Conservation (phyloP, 2,888 invertebrate species). For the Drosophila limbata region DNA sequence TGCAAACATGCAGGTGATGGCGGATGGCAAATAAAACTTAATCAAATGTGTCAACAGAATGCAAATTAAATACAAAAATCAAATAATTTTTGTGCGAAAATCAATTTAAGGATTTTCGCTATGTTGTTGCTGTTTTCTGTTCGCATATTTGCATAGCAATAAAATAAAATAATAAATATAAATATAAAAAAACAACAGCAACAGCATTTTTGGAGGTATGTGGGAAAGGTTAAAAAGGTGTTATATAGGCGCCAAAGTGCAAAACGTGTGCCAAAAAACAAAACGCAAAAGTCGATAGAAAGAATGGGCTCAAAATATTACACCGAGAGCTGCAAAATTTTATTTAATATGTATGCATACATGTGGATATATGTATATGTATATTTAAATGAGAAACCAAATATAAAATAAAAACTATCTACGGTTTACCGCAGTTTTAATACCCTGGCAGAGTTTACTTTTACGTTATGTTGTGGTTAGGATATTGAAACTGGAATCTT, state of each 20-base stretch:
- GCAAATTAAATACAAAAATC: slow-evolving; percentile 72
- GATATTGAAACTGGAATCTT: neutral
- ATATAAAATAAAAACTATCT: neutral
- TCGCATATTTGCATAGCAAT: slow-evolving; percentile 69
- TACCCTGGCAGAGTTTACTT: slow-evolving; percentile 12
- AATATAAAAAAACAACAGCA: slow-evolving; percentile 9
- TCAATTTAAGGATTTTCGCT: slow-evolving; percentile 73
- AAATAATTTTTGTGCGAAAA: slow-evolving; percentile 75
- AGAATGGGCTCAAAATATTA: slow-evolving; percentile 43
- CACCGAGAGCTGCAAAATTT: slow-evolving; percentile 67
- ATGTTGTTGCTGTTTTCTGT: slow-evolving; percentile 22
- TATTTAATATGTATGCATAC: slow-evolving; percentile 72
- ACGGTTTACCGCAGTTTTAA: slow-evolving; percentile 14
- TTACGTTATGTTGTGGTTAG: neutral
- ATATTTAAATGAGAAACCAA: slow-evolving; percentile 10
- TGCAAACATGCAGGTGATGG: slow-evolving; percentile 79
- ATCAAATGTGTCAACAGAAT: slow-evolving; percentile 78
- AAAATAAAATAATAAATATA: slow-evolving; percentile 33
- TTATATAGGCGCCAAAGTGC: slow-evolving; percentile 58
- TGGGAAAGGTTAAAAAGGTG: neutral
- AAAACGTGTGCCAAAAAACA: slow-evolving; percentile 60
- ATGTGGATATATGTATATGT: slow-evolving; percentile 42
- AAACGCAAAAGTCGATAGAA: slow-evolving; percentile 40
- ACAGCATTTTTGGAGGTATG: slow-evolving; percentile 2
- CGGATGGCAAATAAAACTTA: slow-evolving; percentile 75